A percentile compares a stretch with the other conserved stretches of the same genome.
Conservation (phyloP, 1,140 invertebrate genomes). For the Idris sp. region DNA sequence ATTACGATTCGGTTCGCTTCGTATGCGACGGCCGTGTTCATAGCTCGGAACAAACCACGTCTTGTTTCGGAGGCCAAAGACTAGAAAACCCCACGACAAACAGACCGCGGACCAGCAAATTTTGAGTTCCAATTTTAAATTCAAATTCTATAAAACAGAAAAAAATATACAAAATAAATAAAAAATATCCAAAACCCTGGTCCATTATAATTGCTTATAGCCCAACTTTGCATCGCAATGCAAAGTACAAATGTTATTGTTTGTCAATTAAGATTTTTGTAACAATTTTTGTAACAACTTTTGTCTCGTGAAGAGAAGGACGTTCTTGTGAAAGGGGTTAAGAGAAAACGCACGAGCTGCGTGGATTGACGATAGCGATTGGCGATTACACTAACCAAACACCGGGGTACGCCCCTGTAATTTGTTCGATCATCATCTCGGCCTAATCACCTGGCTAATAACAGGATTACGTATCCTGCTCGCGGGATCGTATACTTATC, state of each 20-base stretch:
- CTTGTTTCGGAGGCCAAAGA: constrained; percentile 56
- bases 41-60: constrained; percentile 70
- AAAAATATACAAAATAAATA: too few relatives aligned
- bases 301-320: constrained; percentile 23
- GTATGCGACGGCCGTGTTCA: constrained; percentile 72
- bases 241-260: too few relatives aligned
- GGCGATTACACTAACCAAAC: constrained; percentile 67
- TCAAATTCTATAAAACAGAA: too few relatives aligned
- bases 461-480: constrained; percentile 64
- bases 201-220: too few relatives aligned
- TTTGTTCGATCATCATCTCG: constrained; percentile 63
- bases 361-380: constrained; percentile 62
- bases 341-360: constrained; percentile 55
- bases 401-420: constrained; percentile 64
- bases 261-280: neutral
- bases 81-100: constrained; percentile 37
- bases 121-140: constrained; percentile 1
- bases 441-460: constrained; percentile 66
- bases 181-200: too few relatives aligned
- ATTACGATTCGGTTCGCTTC: constrained; percentile 67
- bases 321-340: constrained; percentile 40
- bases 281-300: constrained; percentile 35
- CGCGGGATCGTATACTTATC: constrained; percentile 66
- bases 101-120: constrained; percentile 27
- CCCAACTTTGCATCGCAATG: too few relatives aligned